Base-by-base conservation (phyloP, 2,797 vertebrate genomes). In the Sebastes taczanowskii region DNA sequence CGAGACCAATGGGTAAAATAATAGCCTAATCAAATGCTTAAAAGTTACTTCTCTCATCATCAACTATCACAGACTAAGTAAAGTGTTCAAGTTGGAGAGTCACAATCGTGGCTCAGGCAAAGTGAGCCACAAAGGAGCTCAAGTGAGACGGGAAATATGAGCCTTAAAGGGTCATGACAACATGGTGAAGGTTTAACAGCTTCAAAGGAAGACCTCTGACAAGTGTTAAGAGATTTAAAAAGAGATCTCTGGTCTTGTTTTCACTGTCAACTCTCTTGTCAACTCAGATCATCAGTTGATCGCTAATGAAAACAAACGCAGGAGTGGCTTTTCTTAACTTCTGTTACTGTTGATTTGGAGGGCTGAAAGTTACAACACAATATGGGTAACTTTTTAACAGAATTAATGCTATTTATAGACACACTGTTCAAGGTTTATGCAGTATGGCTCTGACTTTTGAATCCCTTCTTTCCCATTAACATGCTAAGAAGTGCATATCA, bases 121-220 rank as follows among this genome's bases (percentile, higher is more conserved):
- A 38, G 46, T 13, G 27, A 62, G 49, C 25, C 7, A 42, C n/a
- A 58, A 18, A 59, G 14, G 7, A 5, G 10, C 20, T 29, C 13
- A 29, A 27, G 23, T 29, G 61, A 22, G 27, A 16, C 32, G 52
- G 8, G 25, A 70, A 46, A 20, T 53, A 23, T 66, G 42, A 66
- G 18, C 52, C 30, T 46, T 70, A 23, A 73, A 72, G 73, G 64
- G n/a, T 30, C 32, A 29, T 56, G 58, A 22, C 61, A 65, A 73
- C 70, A 56, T 55, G 49, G 64, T 72, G 46, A 76, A 46, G 38
- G 30, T 38, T 65, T n/a, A 69, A 42, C 69, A 60, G 42, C 55
- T 58, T 75, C 61, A 64, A 68, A 63, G 13, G 6, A 58, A 10
- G 11, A 55, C n/a, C 35, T 34, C 11, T 2, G 29, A 46, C 22